Evolutionary conservation across 2,113 vertebrate genomes (phyloP).

Genomic region (Coregonus clupeaformis): DNA sequence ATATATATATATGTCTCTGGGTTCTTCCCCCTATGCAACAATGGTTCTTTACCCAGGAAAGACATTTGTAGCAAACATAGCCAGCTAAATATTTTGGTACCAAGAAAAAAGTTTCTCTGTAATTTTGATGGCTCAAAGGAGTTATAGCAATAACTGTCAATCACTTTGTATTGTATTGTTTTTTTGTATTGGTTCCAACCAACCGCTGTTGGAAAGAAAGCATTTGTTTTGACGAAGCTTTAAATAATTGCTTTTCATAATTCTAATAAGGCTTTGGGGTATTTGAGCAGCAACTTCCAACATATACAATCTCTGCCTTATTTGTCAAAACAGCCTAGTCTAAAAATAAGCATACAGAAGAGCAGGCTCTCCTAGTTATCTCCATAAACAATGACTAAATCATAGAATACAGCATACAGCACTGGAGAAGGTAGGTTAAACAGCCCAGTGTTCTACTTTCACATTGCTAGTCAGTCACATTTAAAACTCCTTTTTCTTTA

Average conservation of each 20-base stretch:
- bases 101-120: slow-evolving; percentile 37
- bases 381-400: slow-evolving; percentile 23
- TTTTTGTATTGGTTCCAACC: slow-evolving; percentile 27
- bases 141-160: slow-evolving; percentile 14
- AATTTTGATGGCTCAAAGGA: slow-evolving; percentile 28
- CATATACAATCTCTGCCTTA: slow-evolving; percentile 74
- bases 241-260: slow-evolving; percentile 51
- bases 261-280: slow-evolving; percentile 80
- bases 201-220: slow-evolving; percentile 35
- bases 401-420: slow-evolving; percentile 25
- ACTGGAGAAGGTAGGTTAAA: slow-evolving; percentile 13
- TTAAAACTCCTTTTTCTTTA: slow-evolving; percentile 6
- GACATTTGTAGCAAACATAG: slow-evolving; percentile 61
- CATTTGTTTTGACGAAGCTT: slow-evolving; percentile 30
- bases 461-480: slow-evolving; percentile 13
- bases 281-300: slow-evolving; percentile 77
- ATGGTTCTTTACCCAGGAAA: slow-evolving; percentile 55
- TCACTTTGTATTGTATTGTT: slow-evolving; percentile 31
- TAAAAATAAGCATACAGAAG: slow-evolving; percentile 48
- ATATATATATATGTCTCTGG: neutral
- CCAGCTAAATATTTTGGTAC: slow-evolving; percentile 62
- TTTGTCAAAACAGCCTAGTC: slow-evolving; percentile 54
- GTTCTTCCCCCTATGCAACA: slow-evolving; percentile 38
- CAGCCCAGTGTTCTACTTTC: slow-evolving; percentile 19
- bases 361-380: slow-evolving; percentile 28